Conservation (phyloP, 2,113 vertebrate species). For the Rousettus leschenaultii region DNA sequence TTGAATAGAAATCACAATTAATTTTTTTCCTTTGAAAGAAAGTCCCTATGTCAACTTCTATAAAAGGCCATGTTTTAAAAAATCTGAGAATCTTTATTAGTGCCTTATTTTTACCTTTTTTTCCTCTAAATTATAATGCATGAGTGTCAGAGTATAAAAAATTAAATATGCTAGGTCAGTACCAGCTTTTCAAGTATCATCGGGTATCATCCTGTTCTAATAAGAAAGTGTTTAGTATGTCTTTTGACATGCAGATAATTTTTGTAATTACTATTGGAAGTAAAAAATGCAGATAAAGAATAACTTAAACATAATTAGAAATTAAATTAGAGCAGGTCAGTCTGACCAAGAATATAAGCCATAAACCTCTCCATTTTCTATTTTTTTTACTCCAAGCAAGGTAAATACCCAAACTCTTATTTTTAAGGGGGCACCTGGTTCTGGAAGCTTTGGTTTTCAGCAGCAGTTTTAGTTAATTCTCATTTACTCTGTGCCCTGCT, state of each 20-base stretch:
- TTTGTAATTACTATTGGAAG: slow-evolving; percentile 33
- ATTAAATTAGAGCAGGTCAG: slow-evolving; percentile 46
- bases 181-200: background rate
- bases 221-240: background rate
- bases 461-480: slow-evolving; percentile 63
- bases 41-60: background rate
- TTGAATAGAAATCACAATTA: background rate
- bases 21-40: background rate
- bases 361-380: slow-evolving; percentile 4
- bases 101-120: background rate
- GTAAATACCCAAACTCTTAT: slow-evolving; percentile 66
- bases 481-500: background rate
- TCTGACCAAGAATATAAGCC: slow-evolving; percentile 48
- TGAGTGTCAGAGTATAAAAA: background rate
- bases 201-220: background rate
- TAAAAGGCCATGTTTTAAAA: background rate
- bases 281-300: slow-evolving; percentile 12
- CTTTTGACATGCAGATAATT: slow-evolving; percentile 15
- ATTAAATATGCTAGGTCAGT: background rate
- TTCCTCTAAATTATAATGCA: background rate
- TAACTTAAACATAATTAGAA: slow-evolving; percentile 29
- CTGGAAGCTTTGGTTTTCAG: background rate
- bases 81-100: background rate
- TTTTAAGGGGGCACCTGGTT: slow-evolving; percentile 30
- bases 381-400: slow-evolving; percentile 37